phyloP scores from a whole-genome alignment of 2,888 invertebrate species.

The Agapetus fuscipes region DNA sequence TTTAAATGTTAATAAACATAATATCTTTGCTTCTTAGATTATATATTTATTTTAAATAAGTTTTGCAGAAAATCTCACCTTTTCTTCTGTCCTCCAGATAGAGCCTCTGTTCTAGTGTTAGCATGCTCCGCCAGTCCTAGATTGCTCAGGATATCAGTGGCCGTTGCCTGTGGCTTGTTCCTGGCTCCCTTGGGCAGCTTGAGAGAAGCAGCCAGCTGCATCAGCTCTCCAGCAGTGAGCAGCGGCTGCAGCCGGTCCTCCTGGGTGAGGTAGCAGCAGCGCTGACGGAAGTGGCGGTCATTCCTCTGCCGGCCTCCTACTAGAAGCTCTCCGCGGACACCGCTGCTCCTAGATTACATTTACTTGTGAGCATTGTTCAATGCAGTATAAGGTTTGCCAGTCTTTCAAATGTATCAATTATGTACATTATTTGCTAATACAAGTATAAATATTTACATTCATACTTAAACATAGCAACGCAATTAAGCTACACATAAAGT shows the following conservation, averaged over 20 bases:
- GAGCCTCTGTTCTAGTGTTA: constrained; percentile 49
- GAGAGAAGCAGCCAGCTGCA: constrained; percentile 67
- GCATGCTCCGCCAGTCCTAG: constrained; percentile 54
- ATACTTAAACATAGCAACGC: too few species aligned
- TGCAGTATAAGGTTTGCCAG: too few species aligned
- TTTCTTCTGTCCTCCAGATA: constrained; percentile 75
- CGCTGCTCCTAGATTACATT: constrained; percentile 48
- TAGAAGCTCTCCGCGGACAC: constrained; percentile 56
- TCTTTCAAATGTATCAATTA: too few species aligned
- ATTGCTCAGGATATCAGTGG: constrained; percentile 49
- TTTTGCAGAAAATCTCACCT: constrained; percentile 28
- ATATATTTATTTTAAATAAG: too few species aligned
- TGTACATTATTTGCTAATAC: too few species aligned
- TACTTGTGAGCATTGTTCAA: too few species aligned
- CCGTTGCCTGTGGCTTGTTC: constrained; percentile 33
- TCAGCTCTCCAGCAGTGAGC: constrained; percentile 63
- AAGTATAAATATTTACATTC: too few species aligned
- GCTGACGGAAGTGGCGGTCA: constrained; percentile 53
- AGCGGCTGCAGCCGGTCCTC: constrained; percentile 64
- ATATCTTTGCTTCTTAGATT: too few species aligned
- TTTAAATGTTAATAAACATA: too few species aligned
- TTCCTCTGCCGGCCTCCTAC: constrained; percentile 58
- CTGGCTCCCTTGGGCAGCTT: constrained; percentile 52
- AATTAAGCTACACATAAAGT: too few species aligned
- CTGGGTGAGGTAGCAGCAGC: constrained; percentile 77